Conservation (phyloP, 2,797 vertebrate species). For the Eremophila alpestris region DNA sequence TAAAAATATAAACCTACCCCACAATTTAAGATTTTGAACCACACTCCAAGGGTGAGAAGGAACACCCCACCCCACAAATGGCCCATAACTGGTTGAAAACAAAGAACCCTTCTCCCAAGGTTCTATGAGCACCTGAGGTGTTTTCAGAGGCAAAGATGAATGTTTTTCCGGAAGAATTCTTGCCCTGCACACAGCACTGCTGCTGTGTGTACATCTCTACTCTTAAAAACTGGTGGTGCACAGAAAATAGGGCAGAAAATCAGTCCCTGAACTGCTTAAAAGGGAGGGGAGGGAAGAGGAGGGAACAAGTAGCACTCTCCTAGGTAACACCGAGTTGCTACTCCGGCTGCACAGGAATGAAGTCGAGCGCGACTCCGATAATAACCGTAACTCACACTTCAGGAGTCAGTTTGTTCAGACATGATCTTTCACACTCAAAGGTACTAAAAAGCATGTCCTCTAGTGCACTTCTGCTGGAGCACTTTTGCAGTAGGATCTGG, state of each 20-base stretch:
- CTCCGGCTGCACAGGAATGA: neutral
- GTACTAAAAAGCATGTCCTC: neutral
- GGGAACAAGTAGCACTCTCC: neutral
- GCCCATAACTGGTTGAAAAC: neutral
- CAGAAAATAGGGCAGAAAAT: neutral
- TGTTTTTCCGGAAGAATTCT: neutral
- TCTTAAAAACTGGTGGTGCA: neutral
- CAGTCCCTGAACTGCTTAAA: neutral
- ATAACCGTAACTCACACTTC: slow-evolving; percentile 13
- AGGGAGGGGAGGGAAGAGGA: neutral
- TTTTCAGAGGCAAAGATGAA: neutral
- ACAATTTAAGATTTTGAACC: neutral
- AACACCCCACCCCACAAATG: neutral
- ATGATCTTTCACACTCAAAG: neutral
- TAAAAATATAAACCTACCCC: neutral
- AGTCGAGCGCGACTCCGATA: neutral
- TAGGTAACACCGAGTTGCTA: neutral
- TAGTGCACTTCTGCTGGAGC: neutral
- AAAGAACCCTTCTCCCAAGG: neutral
- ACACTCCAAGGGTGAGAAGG: neutral
- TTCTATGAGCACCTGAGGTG: neutral
- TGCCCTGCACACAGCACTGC: neutral
- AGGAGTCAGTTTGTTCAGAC: slow-evolving; percentile 28
- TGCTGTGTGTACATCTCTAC: neutral
- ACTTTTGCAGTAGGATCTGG: neutral